These are phyloP conservation scores for Drosophila atripex DNA, from an alignment of 2,888 invertebrate species.

Conservation along the genomic window DNA sequence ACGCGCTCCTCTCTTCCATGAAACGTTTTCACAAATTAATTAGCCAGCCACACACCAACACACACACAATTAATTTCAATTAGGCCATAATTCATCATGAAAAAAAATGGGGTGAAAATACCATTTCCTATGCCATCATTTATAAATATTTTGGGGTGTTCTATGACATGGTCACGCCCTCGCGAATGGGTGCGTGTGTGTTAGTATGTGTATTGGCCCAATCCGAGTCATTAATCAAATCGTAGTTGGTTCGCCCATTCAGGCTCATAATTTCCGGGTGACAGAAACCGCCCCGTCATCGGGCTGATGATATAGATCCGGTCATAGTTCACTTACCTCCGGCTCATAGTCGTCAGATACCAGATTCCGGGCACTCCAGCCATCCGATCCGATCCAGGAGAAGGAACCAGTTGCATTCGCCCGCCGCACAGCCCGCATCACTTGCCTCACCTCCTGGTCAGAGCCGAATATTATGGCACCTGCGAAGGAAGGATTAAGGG, in stretches of 20 bases:
- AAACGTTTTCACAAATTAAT: constrained; percentile 57
- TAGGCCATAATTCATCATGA: constrained; percentile 76
- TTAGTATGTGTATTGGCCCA: constrained; percentile 36
- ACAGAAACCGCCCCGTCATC: constrained; percentile 40
- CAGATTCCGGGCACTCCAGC: constrained; percentile 95
- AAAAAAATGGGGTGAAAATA: constrained; percentile 10
- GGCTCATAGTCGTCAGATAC: constrained; percentile 95
- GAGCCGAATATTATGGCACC: constrained; percentile 98
- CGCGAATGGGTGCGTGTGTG: constrained; percentile 4
- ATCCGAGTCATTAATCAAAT: constrained; percentile 71
- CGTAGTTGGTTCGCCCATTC: constrained; percentile 56
- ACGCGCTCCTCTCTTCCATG: constrained; percentile 15
- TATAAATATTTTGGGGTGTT: constrained; percentile 57
- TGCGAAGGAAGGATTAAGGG: constrained; percentile 80
- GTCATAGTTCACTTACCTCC: constrained; percentile 85
- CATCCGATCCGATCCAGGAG: constrained; percentile 98
- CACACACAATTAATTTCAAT: constrained; percentile 75
- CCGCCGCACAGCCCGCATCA: constrained; percentile 96
- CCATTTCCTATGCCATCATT: constrained; percentile 50
- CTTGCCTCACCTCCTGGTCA: constrained; percentile 97
- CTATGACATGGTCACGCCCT: constrained; percentile 44
- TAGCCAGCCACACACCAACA: constrained; percentile 41
- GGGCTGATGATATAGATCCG: constrained; percentile 6
- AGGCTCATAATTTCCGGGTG: constrained; percentile 64
- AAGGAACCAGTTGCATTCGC: constrained; percentile 94